Evolutionary conservation across 2,113 vertebrate species (phyloP).

Genomic region (Elephantulus edwardii): DNA sequence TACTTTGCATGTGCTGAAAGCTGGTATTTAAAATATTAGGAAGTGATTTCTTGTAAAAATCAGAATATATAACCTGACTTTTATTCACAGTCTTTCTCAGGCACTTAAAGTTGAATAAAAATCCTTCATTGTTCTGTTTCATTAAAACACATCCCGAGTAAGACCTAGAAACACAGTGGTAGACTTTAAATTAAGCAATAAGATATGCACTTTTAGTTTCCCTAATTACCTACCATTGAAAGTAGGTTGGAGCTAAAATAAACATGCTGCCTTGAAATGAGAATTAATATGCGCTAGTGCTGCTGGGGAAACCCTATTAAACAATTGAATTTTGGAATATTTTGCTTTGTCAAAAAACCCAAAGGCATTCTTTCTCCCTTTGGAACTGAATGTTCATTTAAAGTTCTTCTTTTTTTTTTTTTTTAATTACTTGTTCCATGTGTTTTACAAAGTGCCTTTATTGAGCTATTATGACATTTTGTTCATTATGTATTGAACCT

Average conservation of each 20-base stretch:
- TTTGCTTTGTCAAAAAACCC: constrained; percentile 72
- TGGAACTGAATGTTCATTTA: constrained; percentile 75
- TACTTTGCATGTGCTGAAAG: constrained; percentile 24
- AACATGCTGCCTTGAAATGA: constrained; percentile 80
- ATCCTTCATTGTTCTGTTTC: constrained; percentile 81
- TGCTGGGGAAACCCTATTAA: constrained; percentile 71
- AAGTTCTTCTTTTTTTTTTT: constrained; percentile 44
- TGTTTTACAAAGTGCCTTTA: constrained; percentile 84
- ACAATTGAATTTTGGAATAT: constrained; percentile 67
- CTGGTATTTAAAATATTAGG: constrained; percentile 68
- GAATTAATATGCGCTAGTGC: constrained; percentile 75
- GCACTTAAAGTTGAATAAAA: constrained; percentile 86
- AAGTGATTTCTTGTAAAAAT: constrained; percentile 77
- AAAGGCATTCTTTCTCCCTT: constrained; percentile 65
- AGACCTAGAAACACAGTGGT: constrained; percentile 76
- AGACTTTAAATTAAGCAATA: constrained; percentile 84
- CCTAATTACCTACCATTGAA: constrained; percentile 82
- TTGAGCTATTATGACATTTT: constrained; percentile 82
- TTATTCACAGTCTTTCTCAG: constrained; percentile 80
- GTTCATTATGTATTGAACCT: constrained; percentile 82
- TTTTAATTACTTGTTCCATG: constrained; percentile 77
- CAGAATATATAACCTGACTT: constrained; percentile 79
- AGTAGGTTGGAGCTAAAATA: constrained; percentile 81
- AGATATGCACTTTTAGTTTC: constrained; percentile 79
- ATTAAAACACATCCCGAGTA: constrained; percentile 84